Percentiles rank a stretch among this genome's conserved stretches.
Conservation (phyloP, 2,888 invertebrate species). For the Drosophila pseudotalamancana region DNA sequence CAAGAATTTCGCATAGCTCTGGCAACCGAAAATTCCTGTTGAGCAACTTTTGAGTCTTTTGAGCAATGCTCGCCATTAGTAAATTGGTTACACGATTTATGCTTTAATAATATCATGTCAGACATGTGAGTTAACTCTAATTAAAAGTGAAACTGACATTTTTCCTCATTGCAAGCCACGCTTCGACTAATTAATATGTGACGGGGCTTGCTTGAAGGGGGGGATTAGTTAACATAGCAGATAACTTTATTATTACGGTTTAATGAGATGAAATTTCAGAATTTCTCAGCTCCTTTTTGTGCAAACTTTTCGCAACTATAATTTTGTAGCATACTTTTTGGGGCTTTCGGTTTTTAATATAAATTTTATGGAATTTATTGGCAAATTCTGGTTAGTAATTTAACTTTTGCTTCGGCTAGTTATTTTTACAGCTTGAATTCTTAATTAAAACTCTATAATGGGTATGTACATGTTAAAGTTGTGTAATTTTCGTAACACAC, state of each 20-base stretch:
- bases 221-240: not conserved
- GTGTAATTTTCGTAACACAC: no score
- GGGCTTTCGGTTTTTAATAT: not conserved
- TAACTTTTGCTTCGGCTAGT: not conserved
- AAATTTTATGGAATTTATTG: slow-evolving; percentile 2
- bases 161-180: slow-evolving; percentile 11
- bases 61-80: not conserved
- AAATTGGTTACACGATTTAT: slow-evolving; percentile 10
- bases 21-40: slow-evolving; percentile 5
- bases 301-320: not conserved
- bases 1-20: not conserved
- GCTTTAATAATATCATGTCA: slow-evolving; percentile 1
- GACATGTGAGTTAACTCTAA: slow-evolving; percentile 24
- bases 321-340: slow-evolving; percentile 38
- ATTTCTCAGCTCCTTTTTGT: not conserved
- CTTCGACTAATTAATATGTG: slow-evolving; percentile 21
- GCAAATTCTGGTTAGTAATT: not conserved
- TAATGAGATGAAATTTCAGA: slow-evolving; percentile 1
- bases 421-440: not conserved
- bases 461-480: no score
- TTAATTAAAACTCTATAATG: no score
- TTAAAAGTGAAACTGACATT: slow-evolving; percentile 25
- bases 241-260: not conserved
- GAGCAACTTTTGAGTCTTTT: not conserved
- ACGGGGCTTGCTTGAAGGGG: not conserved